Evolutionary conservation across 2,888 invertebrate genomes (phyloP), one percentile per base, ranked within the genome.

Genomic region (Timema podura): DNA sequence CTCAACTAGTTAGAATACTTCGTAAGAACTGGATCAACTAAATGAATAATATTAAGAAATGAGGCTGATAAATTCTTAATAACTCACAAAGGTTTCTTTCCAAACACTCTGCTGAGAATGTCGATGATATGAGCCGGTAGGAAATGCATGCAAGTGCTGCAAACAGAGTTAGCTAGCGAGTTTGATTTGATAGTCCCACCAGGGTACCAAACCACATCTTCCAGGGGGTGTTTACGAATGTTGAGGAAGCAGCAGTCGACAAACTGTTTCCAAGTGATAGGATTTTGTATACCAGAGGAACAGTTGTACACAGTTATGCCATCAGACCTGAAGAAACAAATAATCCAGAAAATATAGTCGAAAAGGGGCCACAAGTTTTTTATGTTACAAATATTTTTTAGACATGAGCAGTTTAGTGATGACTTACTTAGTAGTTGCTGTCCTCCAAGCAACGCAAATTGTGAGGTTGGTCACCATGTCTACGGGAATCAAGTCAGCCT

Each of bases 401-500:
- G 51, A 51, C 51, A 51, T 30, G 30, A 30, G 30, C 30, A 30
- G 30, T 30, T 30, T 30, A 30, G 30, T 30, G 11, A 61, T 44
- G 44, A 30, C 61, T 61, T 64, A 72, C 87, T 88, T 85, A 77
- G 83, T 83, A 75, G 87, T 86, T 77, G 91, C 92, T 76, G 94
- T 94, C 82, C 90, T 87, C 95, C 96, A 96, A 72, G 94, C 96
- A 73, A 93, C 91, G 49, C 92, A 91, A 72, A 96, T 91, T 92
- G 96, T 93, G 79, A 96, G 86, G 83, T 96, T 96, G 80, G 95
- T 95, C 77, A 96, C 95, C 78, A 93, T 91, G 81, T 95, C 95
- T 72, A 95, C 94, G 15, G 95, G 95, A 77, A 95, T 91, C 79
- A 95, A 84, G 81, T 95, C 95, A 59, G 94, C 94, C 68, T 90